Evolutionary conservation across 2,113 vertebrate genomes (phyloP), one percentile per base, ranked within the genome.

Genomic region (Python bivittatus): DNA sequence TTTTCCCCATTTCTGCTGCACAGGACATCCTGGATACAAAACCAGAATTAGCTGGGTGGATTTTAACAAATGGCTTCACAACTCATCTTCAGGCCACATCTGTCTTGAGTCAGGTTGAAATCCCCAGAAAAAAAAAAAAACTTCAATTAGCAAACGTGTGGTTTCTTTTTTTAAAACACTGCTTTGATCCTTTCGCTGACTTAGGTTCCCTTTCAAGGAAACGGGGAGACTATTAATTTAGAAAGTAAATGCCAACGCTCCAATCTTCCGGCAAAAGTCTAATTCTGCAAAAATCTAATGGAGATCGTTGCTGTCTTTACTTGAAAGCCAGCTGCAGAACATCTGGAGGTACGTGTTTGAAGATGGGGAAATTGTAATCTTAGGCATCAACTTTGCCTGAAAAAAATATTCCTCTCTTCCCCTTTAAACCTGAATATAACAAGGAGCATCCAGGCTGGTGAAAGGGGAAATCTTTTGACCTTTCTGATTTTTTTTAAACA

Each of bases 131-230:
- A 8, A 23, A 27, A 27, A 27, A 27, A 27, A 9, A 3, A 3
- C 0, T 3, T 9, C 8, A 64, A 25, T 64, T 12, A 68, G 61
- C 61, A 68, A 68, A 61, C 1, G 11, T 5, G 29, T n/a, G 11
- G 25, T 8, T 0, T 2, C n/a, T n/a, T 10, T 0, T 68, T 68
- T 68, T 12, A 5, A 68, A 68, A 0, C 1, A 4, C 1, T 4
- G 3, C 13, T 68, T 29, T 64, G 56, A 57, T 57, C 56, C 56
- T 57, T 57, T 60, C 2, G 29, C 61, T 68, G 61, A 68, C 11
- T 68, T 11, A 68, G 1, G 13, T n/a, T 29, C 11, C 29, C 61
- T 68, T 68, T 68, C 61, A 68, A 68, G 61, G 29, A 68, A 68
- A 29, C 4, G 0, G 61, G 13, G 29, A 4, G 4, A 29, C 13